These are phyloP conservation scores for Orchesella flavescens DNA, from an alignment of 2,888 invertebrate genomes.

Conservation along the genomic window DNA sequence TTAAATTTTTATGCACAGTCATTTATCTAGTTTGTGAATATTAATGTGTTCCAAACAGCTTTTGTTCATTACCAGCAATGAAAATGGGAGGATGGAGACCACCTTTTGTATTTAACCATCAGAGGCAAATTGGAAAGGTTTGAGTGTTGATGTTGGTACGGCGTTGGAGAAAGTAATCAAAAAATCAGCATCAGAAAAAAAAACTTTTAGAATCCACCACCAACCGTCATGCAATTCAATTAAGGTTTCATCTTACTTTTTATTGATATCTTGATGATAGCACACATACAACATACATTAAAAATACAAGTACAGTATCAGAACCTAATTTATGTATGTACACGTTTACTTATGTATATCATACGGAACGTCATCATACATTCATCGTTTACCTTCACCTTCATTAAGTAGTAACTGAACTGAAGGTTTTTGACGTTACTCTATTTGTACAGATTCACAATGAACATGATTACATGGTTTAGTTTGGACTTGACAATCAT, in stretches of 20 bases:
- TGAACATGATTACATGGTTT: no score
- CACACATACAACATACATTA: neutral
- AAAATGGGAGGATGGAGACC: conserved; percentile 6
- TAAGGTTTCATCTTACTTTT: neutral
- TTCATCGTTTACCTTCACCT: no score
- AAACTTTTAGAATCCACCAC: neutral
- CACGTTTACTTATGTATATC: neutral
- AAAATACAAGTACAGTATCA: neutral
- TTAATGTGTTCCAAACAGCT: neutral
- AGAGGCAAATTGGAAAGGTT: no score
- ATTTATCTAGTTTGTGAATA: neutral
- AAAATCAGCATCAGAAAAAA: neutral
- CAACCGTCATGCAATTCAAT: neutral
- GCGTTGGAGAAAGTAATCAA: no score
- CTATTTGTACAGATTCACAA: no score
- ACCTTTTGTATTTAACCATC: no score
- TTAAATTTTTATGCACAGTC: conserved; percentile 17
- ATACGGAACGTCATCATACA: neutral
- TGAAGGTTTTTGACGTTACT: no score
- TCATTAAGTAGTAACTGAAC: no score
- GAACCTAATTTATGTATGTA: neutral
- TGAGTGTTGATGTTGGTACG: no score
- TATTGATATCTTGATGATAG: conserved; percentile 6
- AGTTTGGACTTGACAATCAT: no score
- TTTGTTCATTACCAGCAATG: conserved; percentile 5